A percentile compares a stretch with the other conserved stretches of the same genome.
Conservation (phyloP, 2,888 invertebrate genomes). For the Drepanosiphum platanoidis region DNA sequence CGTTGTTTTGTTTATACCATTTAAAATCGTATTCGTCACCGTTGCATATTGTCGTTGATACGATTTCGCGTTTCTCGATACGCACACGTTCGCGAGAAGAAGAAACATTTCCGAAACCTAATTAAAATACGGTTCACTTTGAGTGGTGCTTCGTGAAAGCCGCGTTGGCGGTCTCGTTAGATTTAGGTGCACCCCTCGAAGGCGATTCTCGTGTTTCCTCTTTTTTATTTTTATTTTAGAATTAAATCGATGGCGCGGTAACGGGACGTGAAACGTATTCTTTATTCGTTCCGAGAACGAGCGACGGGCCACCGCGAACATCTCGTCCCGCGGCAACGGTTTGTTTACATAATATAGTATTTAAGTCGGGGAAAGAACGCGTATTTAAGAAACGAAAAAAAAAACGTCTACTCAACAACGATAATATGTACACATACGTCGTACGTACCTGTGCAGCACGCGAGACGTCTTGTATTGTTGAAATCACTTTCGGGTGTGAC, state of each 20-base stretch:
- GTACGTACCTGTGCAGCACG: too few species aligned
- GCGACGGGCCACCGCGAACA: neutral
- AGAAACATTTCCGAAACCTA: slow-evolving; percentile 12
- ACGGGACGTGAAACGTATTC: neutral
- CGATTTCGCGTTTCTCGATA: neutral
- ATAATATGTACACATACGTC: too few species aligned
- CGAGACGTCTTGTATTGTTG: too few species aligned
- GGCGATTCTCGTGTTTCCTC: too few species aligned
- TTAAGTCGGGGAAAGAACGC: neutral
- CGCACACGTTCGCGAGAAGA: neutral
- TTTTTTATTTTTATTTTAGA: slow-evolving; percentile 21
- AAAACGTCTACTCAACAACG: too few species aligned
- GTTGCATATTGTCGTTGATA: neutral
- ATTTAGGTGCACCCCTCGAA: neutral
- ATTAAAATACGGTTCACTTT: slow-evolving; percentile 31
- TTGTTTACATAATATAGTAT: neutral
- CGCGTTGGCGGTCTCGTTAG: too few species aligned
- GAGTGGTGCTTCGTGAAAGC: neutral
- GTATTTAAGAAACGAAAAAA: too few species aligned
- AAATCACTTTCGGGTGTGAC: too few species aligned
- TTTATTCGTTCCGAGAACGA: neutral
- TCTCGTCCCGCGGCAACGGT: neutral
- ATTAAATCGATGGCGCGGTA: slow-evolving; percentile 15
- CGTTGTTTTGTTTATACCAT: too few species aligned
- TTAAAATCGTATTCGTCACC: too few species aligned